Base-by-base conservation (phyloP, 2,113 vertebrate genomes). In the Hippocampus zosterae region DNA sequence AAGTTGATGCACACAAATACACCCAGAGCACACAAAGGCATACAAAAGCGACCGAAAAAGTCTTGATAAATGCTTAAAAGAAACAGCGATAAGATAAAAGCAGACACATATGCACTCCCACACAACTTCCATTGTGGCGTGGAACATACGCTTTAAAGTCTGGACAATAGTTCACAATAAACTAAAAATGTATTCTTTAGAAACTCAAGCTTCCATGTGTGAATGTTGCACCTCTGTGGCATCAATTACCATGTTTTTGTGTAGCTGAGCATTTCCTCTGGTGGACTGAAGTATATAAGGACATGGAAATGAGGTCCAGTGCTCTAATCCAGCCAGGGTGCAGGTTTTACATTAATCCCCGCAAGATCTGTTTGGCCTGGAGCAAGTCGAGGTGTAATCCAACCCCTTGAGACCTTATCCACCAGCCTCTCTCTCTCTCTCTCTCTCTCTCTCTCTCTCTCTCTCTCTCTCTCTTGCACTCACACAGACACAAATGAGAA, bases 301-400 rank as follows among this genome's bases (percentile, higher is more conserved):
- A 90, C 72, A 87, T 88, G 88, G 86, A 89, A 89, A 91, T 84
- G 71, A 91, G 85, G 82, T 86, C 84, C 88, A 85, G 80, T 2
- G 68, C 84, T 86, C 81, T 91, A 91, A 92, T 91, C 90, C 90
- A 90, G 88, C 88, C 78, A 81, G 84, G 88, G 89, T 89, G 87
- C 86, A 88, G 89, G 85, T 88, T 87, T 89, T 80, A 81, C 79
- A 84, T 79, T 91, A 92, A 92, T 91, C 91, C 88, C 88, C 88
- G 64, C 88, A 82, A 91, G 87, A 90, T 85, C 88, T 81, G 81
- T 86, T 82, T 90, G 90, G 87, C 91, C 90, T 88, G 89, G 88
- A 89, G 90, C 89, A 89, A 85, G 88, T 85, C 89, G 87, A 88
- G 78, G 86, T 86, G 87, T 91, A 91, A 92, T 92, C 90, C 90